phyloP scores from a whole-genome alignment of 2,888 invertebrate species.

The Lasioglossum malachurum region DNA sequence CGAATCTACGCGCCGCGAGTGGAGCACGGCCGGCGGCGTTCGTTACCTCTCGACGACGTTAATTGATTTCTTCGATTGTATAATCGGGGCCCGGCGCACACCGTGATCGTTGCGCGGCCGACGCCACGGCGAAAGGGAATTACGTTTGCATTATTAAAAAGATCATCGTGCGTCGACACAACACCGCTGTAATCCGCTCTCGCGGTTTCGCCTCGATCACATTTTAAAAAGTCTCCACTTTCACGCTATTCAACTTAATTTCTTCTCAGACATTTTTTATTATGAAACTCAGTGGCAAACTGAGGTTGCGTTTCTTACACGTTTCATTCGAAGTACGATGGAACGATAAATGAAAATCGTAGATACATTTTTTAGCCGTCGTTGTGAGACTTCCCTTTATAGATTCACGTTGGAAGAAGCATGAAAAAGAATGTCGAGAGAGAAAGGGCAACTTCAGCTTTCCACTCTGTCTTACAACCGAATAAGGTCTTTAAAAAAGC shows the following conservation, averaged over 20 bases:
- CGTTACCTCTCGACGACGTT: conserved; percentile 70
- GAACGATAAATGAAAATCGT: neutral
- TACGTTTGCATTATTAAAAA: conserved; percentile 56
- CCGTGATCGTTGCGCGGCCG: conserved; percentile 19
- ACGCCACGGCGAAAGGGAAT: conserved; percentile 55
- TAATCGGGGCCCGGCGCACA: conserved; percentile 66
- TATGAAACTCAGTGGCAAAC: neutral
- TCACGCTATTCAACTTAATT: fast-evolving
- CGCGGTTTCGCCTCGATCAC: neutral
- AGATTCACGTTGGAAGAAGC: neutral
- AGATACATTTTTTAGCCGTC: neutral
- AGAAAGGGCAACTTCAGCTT: neutral
- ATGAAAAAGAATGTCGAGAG: too few relatives aligned
- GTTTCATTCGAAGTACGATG: neutral
- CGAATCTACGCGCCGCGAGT: conserved; percentile 52
- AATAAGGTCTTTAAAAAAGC: neutral
- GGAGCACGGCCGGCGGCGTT: conserved; percentile 39
- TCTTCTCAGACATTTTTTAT: neutral
- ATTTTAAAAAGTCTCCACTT: neutral
- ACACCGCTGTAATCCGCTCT: neutral
- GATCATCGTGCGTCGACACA: conserved; percentile 45
- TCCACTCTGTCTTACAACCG: neutral
- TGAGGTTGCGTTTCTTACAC: neutral
- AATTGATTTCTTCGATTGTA: conserved; percentile 78
- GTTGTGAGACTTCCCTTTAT: neutral